phyloP scores from a whole-genome alignment of 1,140 invertebrate genomes.

The Latrodectus geometricus region DNA sequence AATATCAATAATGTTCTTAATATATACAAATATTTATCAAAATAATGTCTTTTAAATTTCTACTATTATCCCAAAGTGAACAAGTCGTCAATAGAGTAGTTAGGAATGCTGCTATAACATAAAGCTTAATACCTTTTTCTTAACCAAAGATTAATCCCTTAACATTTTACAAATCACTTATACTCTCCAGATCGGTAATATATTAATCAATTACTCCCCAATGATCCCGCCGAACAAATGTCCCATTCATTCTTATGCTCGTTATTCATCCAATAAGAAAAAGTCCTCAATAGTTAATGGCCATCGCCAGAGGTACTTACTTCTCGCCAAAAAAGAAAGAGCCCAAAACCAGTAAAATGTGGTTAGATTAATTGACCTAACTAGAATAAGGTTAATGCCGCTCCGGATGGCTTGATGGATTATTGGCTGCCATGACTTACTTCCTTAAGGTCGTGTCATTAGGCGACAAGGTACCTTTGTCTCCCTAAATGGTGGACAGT shows the following conservation, averaged over 20 bases:
- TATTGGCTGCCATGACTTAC: neutral
- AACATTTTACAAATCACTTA: neutral
- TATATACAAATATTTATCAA: too few species aligned
- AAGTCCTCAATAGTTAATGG: conserved; percentile 43
- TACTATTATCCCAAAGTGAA: too few species aligned
- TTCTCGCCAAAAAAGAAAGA: neutral
- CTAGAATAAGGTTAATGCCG: conserved; percentile 51
- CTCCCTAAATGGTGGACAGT: neutral
- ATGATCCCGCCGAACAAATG: neutral
- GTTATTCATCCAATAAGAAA: conserved; percentile 21
- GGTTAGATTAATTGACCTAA: conserved; percentile 52
- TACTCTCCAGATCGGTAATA: neutral
- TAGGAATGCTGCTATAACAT: too few species aligned
- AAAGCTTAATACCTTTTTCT: too few species aligned
- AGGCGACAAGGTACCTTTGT: neutral
- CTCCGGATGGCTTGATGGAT: conserved; percentile 27
- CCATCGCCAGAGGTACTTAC: neutral
- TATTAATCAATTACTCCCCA: conserved; percentile 8
- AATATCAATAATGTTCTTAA: too few species aligned
- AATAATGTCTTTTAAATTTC: too few species aligned
- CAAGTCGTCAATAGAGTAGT: too few species aligned
- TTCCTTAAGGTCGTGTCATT: neutral
- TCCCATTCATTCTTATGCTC: conserved; percentile 25
- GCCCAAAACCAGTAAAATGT: neutral
- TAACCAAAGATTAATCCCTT: too few species aligned